Conservation (phyloP, 2,113 vertebrate genomes). For the Gymnarchus niloticus region DNA sequence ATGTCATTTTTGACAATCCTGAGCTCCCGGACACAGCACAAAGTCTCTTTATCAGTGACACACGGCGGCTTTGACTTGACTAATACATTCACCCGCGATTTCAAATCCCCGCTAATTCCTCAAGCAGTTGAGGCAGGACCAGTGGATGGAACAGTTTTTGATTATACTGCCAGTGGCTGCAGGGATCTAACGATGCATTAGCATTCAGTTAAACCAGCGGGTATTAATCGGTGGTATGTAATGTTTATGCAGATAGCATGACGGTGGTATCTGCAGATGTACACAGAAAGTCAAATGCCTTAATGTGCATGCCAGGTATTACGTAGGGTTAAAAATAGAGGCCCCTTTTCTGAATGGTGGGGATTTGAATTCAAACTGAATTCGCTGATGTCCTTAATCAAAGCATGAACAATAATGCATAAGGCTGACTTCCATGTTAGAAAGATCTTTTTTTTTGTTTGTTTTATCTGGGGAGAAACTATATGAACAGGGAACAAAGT, state of each 20-base stretch:
- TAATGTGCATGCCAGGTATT: neutral
- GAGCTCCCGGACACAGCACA: conserved; percentile 50
- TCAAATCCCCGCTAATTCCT: conserved; percentile 51
- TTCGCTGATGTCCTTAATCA: too few species aligned
- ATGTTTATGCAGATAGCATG: neutral
- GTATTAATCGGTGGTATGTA: conserved; percentile 24
- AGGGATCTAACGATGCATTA: conserved; percentile 22
- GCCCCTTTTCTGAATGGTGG: neutral
- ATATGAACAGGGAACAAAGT: neutral
- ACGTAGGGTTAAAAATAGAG: neutral
- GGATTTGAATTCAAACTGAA: neutral
- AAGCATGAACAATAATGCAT: too few species aligned
- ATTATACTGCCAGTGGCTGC: conserved; percentile 40
- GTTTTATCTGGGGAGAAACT: neutral
- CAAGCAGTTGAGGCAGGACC: conserved; percentile 42
- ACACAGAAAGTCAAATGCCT: neutral
- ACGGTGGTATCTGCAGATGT: neutral
- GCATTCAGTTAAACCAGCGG: conserved; percentile 14
- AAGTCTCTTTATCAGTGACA: conserved; percentile 48
- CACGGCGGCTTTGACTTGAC: conserved; percentile 47
- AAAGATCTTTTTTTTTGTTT: neutral
- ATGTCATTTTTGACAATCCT: conserved; percentile 57
- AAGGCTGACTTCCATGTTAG: neutral
- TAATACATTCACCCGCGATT: conserved; percentile 46
- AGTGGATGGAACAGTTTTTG: conserved; percentile 35